Evolutionary conservation across 2,888 invertebrate genomes (phyloP).

Genomic region (Keiferia lycopersicella): DNA sequence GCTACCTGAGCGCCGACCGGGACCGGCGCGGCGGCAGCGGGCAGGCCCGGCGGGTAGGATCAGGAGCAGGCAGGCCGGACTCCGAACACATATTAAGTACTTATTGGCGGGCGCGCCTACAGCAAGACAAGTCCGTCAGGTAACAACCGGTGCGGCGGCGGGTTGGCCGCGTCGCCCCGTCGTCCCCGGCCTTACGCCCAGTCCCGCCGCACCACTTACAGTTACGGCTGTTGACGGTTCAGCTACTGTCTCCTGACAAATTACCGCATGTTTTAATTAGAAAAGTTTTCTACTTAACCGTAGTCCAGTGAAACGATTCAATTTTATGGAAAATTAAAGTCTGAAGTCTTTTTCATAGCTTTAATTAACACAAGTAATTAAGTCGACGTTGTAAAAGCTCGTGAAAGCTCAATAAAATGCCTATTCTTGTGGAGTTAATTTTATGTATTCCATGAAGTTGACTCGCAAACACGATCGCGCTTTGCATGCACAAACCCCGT

Average conservation of each 20-base stretch:
- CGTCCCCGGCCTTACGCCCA: too few species aligned
- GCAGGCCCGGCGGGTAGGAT: neutral
- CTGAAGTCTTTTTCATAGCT: neutral
- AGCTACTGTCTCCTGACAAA: neutral
- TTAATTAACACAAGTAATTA: neutral
- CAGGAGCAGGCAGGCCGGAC: neutral
- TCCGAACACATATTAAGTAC: too few species aligned
- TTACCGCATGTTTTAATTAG: neutral
- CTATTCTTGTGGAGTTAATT: neutral
- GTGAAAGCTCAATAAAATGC: constrained; percentile 3
- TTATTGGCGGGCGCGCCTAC: too few species aligned
- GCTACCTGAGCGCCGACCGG: neutral
- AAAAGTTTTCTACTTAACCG: neutral
- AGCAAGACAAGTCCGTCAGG: too few species aligned
- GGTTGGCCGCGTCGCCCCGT: too few species aligned
- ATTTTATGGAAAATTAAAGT: constrained; percentile 3
- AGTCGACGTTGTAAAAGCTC: neutral
- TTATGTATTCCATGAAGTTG: constrained; percentile 4
- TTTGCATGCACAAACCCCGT: neutral
- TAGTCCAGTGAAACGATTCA: neutral
- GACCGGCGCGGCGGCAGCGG: neutral
- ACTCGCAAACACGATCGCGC: neutral
- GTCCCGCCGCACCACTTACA: neutral
- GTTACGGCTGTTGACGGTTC: neutral
- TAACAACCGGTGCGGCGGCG: too few species aligned